Evolutionary conservation across 2,888 invertebrate species (phyloP).

Genomic region (Cancer borealis): DNA sequence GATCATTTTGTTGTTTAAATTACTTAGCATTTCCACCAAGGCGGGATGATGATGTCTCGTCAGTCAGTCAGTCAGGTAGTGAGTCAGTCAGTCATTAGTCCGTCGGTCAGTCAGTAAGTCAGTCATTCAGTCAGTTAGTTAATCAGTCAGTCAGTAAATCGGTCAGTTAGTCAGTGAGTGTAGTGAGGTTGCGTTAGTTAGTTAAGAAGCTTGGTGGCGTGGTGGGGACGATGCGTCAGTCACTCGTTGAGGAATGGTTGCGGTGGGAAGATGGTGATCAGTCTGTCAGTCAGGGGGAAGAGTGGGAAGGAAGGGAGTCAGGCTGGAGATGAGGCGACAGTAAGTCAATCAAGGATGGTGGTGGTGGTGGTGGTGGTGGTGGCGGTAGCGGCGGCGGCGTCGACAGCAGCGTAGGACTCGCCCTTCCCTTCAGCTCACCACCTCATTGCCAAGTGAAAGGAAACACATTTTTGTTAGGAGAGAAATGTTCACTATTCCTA

Average conservation of each 20-base stretch:
- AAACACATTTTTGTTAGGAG: conserved; percentile 34
- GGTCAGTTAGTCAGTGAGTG: neutral
- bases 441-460: conserved; percentile 18
- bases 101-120: neutral
- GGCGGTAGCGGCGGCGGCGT: neutral
- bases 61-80: neutral
- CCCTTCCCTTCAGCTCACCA: neutral
- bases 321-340: neutral
- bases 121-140: neutral
- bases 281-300: neutral
- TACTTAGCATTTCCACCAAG: conserved; percentile 18
- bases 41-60: neutral
- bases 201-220: neutral
- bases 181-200: neutral
- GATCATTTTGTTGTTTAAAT: conserved; percentile 34
- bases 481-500: neutral
- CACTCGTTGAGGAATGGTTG: neutral
- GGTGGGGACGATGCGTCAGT: neutral
- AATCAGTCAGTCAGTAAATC: neutral
- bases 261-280: neutral
- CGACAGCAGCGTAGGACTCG: neutral
- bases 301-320: neutral
- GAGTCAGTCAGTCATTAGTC: neutral
- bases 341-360: neutral
- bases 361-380: neutral